Evolutionary conservation across 2,113 vertebrate genomes (phyloP).

Genomic region (Hippocampus comes): DNA sequence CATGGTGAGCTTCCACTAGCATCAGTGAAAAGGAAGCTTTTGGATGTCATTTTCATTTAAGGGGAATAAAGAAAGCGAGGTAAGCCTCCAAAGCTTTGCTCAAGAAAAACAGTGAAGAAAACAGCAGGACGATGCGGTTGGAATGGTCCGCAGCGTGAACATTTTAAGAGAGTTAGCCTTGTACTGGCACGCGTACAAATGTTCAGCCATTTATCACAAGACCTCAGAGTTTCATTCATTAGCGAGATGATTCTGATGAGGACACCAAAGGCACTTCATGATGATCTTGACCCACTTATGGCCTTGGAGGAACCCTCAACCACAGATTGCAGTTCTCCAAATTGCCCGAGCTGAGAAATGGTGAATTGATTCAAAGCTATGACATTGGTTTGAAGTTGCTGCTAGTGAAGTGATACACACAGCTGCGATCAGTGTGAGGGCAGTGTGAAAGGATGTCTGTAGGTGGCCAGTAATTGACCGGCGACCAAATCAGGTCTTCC

Average conservation of each 20-base stretch:
- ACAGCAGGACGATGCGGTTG: too few species aligned
- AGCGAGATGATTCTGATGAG: neutral
- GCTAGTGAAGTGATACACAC: neutral
- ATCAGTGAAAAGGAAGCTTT: too few species aligned
- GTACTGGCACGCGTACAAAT: too few species aligned
- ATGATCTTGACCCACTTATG: neutral
- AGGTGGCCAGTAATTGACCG: neutral
- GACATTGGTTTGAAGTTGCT: neutral
- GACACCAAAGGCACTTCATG: neutral
- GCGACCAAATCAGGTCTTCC: neutral
- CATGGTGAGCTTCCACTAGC: too few species aligned
- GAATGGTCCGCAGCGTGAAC: too few species aligned
- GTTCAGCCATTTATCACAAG: neutral
- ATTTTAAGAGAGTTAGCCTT: too few species aligned
- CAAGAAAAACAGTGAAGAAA: too few species aligned
- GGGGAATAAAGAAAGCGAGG: too few species aligned
- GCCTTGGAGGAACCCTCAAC: neutral
- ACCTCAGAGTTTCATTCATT: neutral
- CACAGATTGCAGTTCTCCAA: neutral
- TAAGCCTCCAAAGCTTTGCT: too few species aligned
- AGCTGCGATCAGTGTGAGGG: neutral
- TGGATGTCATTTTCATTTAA: too few species aligned
- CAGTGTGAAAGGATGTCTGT: too few species aligned
- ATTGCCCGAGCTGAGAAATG: neutral
- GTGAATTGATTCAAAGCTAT: neutral